Evolutionary conservation across 92 coral and sea anemone species (phyloP), one percentile per base, ranked within the genome.

Genomic region (Phenganax marumi): DNA sequence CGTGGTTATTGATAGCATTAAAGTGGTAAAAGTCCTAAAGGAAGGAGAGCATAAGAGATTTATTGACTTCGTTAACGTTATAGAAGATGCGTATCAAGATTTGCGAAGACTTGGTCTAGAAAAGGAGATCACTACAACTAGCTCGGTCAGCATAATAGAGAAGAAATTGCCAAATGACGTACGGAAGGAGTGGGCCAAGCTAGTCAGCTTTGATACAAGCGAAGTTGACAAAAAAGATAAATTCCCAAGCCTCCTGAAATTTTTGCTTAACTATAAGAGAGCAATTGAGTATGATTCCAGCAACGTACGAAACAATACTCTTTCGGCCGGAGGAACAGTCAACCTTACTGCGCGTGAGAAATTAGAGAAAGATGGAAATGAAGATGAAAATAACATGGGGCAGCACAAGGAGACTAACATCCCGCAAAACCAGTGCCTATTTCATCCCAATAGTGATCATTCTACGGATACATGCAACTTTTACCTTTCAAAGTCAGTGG

Each of bases 131-230:
- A 84, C 90, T 13, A 91, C 91, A 10, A 86, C 91, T 1, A 88
- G 91, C 47, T 88, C 91, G 0, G 94, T 89, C 10, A 89, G 90
- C 80, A 84, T 89, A 9, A 88, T 88, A 8, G 91, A 86, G 66
- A 86, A 65, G 14, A 80, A 80, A 61, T 64, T 89, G 54, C 77
- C 91, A 64, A 21, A 22, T 3, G 85, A 83, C 58, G 52, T 90
- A 7, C 73, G 74, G 49, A 61, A 62, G 48, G 86, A 84, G 39
- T 85, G 93, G 91, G 85, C 91, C 26, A 80, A 63, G 74, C 5
- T 68, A 2, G 85, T 88, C 7, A 83, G 87, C 71, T 52, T n/a
- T 8, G 75, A 84, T 26, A 43, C 47, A 0, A 84, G 73, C 17
- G 65, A 18, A 4, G 81, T 88, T 26, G 90, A 88, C 55, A 84